phyloP scores from a whole-genome alignment of 2,888 invertebrate species.

The Acanthosepion lycidas region DNA sequence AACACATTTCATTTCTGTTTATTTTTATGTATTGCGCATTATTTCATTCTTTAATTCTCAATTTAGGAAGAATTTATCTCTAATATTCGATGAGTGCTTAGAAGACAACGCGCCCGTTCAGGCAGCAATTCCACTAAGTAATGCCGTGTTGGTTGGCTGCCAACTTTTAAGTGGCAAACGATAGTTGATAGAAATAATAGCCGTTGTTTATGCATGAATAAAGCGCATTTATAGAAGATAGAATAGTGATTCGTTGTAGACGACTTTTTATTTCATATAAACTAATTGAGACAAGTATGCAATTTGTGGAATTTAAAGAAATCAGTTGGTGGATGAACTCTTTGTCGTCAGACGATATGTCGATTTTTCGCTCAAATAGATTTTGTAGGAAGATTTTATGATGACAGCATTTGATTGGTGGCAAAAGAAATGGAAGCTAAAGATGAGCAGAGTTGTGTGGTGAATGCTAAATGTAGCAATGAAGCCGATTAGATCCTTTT shows the following conservation, averaged over 20 bases:
- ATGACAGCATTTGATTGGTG: not conserved
- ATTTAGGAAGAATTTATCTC: too few species aligned
- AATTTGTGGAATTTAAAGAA: not conserved
- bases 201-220: not conserved
- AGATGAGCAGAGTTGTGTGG: not conserved
- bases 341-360: not conserved
- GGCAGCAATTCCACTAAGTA: too few species aligned
- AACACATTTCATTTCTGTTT: too few species aligned
- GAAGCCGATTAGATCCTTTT: not conserved
- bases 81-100: too few species aligned
- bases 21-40: too few species aligned
- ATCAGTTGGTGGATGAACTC: not conserved
- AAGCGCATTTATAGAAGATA: not conserved
- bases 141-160: not conserved
- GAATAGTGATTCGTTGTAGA: not conserved
- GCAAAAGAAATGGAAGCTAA: not conserved
- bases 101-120: too few species aligned
- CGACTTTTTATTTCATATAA: not conserved
- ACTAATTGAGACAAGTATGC: not conserved
- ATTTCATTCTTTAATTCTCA: too few species aligned
- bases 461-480: not conserved
- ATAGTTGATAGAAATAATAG: not conserved
- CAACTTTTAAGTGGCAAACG: not conserved
- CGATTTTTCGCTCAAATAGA: not conserved
- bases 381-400: not conserved